Conservation (phyloP, 2,113 vertebrate genomes). For the Tor tambroides region DNA sequence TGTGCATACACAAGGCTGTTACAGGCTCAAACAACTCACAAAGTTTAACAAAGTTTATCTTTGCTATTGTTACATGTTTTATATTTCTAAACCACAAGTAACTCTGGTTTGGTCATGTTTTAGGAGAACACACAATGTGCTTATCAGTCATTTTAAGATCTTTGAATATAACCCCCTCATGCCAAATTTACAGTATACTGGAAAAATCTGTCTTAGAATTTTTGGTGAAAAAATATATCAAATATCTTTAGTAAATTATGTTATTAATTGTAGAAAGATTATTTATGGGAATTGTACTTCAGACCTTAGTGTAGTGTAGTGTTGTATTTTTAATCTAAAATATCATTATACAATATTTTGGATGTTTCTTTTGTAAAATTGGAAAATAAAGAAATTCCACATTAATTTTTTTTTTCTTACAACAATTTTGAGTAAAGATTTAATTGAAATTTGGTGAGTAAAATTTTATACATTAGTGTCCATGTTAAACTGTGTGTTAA, state of each 20-base stretch:
- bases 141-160: not conserved
- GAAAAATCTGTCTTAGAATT: not conserved
- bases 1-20: not conserved
- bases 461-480: not conserved
- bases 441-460: not conserved
- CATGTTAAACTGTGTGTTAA: not conserved
- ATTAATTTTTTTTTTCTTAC: not conserved
- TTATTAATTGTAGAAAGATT: not conserved
- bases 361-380: not conserved
- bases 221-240: not conserved
- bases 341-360: not conserved
- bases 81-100: not conserved
- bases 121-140: too few species aligned
- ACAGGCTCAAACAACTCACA: not conserved
- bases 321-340: not conserved
- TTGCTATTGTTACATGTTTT: not conserved
- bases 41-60: not conserved
- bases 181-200: not conserved
- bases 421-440: not conserved
- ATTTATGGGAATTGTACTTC: not conserved
- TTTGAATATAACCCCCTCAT: not conserved
- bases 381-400: not conserved
- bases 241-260: not conserved
- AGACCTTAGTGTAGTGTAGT: not conserved
- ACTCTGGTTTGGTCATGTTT: not conserved